Evolutionary conservation across 2,797 vertebrate genomes (phyloP), one percentile per base, ranked within the genome.

Genomic region (Lepidocolaptes lacrymiger): DNA sequence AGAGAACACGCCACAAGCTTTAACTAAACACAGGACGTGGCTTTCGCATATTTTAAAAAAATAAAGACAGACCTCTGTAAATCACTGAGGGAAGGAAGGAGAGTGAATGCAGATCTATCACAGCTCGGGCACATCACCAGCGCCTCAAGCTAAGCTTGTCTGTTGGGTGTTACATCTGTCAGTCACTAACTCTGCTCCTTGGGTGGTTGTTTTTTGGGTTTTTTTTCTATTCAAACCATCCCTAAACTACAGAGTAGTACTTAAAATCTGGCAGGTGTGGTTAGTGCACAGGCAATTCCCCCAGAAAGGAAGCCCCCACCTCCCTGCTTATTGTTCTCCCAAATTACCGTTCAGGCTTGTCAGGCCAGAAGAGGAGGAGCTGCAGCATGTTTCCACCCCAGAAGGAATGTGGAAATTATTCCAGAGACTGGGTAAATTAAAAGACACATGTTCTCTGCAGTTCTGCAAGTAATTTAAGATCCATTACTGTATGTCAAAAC

Each of bases 371-470:
- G 79, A 92, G 92, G 95, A 92, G 85, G 82, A 88, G 83, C 88
- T 85, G 59, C 59, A 1, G 59, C 64, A 22, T 49, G 41, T 93
- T 93, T 89, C 82, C 90, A 96, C 83, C 94, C 95, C 69, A 81
- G 75, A 96, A 97, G 88, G 86, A 97, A 97, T 94, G 89, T 92
- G 85, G 86, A 94, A 96, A 91, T 81, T 81, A 96, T 93, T 96
- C 88, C 75, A 67, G 72, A 76, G 82, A 76, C 44, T 95, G 90
- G 79, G 43, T 94, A 86, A 94, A 91, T 85, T 79, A 91, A 92
- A 96, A 96, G 64, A 88, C 89, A 88, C 48, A 62, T 44, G 22
- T n/a, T 87, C 41, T 66, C 41, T 51, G 37, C n/a, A 16, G 39
- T 76, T 67, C 63, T 83, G 49, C 7, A 36, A 63, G 59, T 37